phyloP scores from a whole-genome alignment of 1,140 invertebrate species.

The Aphelenchoides fujianensis region DNA sequence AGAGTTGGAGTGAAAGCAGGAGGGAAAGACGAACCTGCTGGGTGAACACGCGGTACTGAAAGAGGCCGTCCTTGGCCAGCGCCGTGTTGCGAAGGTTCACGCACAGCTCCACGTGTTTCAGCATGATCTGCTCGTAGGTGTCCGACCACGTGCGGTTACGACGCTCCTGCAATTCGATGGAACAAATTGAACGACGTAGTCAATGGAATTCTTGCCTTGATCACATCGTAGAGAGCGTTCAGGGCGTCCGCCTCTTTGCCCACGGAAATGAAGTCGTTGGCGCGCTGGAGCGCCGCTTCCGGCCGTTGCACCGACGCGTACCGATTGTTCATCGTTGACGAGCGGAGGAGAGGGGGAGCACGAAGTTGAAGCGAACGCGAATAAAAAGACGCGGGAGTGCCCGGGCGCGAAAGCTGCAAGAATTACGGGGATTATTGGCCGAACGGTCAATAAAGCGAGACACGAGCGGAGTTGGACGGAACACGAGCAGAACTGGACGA shows the following conservation, averaged over 20 bases:
- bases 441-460: no score
- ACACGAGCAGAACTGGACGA: no score
- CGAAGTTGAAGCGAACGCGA: no score
- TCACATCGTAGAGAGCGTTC: constrained; percentile 97
- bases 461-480: no score
- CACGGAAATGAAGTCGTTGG: constrained; percentile 69
- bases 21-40: constrained; percentile 74
- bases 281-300: constrained; percentile 55
- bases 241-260: constrained; percentile 86
- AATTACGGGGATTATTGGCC: no score
- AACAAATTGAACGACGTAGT: constrained; percentile 10
- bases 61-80: constrained; percentile 95
- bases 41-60: constrained; percentile 98
- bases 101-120: constrained; percentile 95
- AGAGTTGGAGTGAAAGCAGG: constrained; percentile 20
- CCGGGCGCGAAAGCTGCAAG: no score
- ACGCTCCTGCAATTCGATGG: constrained; percentile 73
- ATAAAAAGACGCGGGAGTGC: no score
- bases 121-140: constrained; percentile 97
- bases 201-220: constrained; percentile 85
- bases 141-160: constrained; percentile 92
- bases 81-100: constrained; percentile 96
- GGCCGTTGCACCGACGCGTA: constrained; percentile 41
- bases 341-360: no score
- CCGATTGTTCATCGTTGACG: constrained; percentile 19